Evolutionary conservation across 2,888 invertebrate genomes (phyloP).

Genomic region (Pollenia griseotomentosa): DNA sequence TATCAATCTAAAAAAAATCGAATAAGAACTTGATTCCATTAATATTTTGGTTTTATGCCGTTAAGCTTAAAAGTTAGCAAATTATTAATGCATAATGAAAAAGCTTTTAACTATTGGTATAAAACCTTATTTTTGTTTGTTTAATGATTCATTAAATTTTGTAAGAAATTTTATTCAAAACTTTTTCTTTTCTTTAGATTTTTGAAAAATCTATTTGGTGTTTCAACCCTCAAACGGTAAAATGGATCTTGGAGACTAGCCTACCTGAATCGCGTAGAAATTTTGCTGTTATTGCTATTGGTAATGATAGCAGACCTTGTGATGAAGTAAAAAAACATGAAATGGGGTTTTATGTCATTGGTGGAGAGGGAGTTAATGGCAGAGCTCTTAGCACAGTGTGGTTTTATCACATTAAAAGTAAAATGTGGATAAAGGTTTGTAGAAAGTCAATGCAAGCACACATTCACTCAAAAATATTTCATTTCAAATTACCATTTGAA

Average conservation of each 20-base stretch:
- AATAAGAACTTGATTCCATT: too few relatives aligned
- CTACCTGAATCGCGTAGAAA: slow-evolving; percentile 87
- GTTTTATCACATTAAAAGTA: slow-evolving; percentile 75
- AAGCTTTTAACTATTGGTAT: too few relatives aligned
- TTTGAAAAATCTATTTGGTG: slow-evolving; percentile 87
- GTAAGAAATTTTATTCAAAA: not conserved
- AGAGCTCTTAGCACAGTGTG: slow-evolving; percentile 75
- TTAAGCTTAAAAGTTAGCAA: too few relatives aligned
- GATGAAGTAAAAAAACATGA: slow-evolving; percentile 48
- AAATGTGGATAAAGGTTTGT: slow-evolving; percentile 77
- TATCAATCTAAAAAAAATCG: too few relatives aligned
- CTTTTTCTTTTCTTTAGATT: slow-evolving; percentile 75
- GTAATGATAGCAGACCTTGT: slow-evolving; percentile 81
- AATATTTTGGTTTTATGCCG: too few relatives aligned
- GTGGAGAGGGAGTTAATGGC: slow-evolving; percentile 88
- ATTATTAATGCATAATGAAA: too few relatives aligned
- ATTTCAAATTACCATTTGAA: slow-evolving; percentile 2
- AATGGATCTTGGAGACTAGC: slow-evolving; percentile 88
- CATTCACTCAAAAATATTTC: not conserved
- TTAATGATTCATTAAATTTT: too few relatives aligned
- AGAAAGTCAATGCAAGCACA: not conserved
- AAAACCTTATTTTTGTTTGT: too few relatives aligned
- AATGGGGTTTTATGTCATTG: slow-evolving; percentile 88
- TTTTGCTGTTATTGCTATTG: slow-evolving; percentile 88
- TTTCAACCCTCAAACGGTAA: slow-evolving; percentile 87